Evolutionary conservation across 2,888 invertebrate genomes (phyloP).

Genomic region (Tethea ocularis): DNA sequence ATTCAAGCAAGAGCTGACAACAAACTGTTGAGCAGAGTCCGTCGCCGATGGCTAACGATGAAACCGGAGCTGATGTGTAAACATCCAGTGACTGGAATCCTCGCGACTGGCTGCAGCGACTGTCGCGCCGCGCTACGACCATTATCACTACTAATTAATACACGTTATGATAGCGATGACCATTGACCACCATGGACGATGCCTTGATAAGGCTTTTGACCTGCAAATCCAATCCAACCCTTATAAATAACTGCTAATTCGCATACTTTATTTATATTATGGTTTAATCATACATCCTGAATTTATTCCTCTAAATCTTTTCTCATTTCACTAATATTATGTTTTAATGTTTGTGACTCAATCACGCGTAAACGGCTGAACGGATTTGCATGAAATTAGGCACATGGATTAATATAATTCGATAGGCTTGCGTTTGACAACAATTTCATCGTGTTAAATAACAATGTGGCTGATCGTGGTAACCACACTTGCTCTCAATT

Average conservation of each 20-base stretch:
- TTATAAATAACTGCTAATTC: background rate
- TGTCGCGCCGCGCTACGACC: constrained; percentile 12
- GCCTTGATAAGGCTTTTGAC: background rate
- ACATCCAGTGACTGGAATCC: constrained; percentile 79
- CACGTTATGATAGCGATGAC: constrained; percentile 23
- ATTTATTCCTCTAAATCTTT: background rate
- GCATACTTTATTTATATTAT: background rate
- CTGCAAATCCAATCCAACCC: background rate
- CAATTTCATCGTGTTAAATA: background rate
- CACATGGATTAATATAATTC: too few relatives aligned
- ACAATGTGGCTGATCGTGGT: background rate
- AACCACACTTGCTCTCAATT: background rate
- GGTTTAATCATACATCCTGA: background rate
- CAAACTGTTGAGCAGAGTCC: constrained; percentile 60
- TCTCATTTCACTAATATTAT: background rate
- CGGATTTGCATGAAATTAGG: too few relatives aligned
- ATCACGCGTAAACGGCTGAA: too few relatives aligned
- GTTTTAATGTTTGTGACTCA: too few relatives aligned
- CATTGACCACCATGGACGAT: constrained; percentile 24
- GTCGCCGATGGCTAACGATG: constrained; percentile 65
- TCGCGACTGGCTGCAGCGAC: constrained; percentile 38
- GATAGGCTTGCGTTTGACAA: background rate
- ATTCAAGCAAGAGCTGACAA: constrained; percentile 60
- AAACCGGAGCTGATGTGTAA: constrained; percentile 76
- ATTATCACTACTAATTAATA: constrained; percentile 26